A percentile compares a stretch with the other conserved stretches of the same genome.
Evolutionary conservation across 2,888 invertebrate species (phyloP).

Genomic region (Scaptomyza parva): DNA sequence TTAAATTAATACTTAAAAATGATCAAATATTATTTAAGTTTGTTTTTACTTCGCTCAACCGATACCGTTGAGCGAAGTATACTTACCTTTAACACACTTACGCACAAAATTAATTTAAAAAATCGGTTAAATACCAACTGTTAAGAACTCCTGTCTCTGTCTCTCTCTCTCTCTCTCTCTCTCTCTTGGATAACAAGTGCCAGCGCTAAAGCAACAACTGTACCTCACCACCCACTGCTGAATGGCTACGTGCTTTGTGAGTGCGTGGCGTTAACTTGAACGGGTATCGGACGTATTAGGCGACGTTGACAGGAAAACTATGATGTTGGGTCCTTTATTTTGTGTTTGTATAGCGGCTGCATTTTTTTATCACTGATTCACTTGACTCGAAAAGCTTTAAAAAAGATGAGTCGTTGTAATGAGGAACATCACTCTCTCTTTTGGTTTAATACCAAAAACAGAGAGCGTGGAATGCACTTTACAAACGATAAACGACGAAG

Average conservation of each 20-base stretch:
- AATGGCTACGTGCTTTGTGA: slow-evolving; percentile 57
- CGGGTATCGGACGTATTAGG: neutral
- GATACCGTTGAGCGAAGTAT: slow-evolving; percentile 87
- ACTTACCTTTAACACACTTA: slow-evolving; percentile 84
- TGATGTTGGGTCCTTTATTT: slow-evolving; percentile 9
- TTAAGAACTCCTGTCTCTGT: slow-evolving; percentile 6
- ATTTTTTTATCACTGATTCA: slow-evolving; percentile 35
- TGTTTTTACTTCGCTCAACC: slow-evolving; percentile 85
- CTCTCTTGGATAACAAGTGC: slow-evolving; percentile 26
- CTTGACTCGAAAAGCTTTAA: slow-evolving; percentile 32
- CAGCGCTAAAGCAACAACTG: slow-evolving; percentile 58
- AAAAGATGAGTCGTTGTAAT: slow-evolving; percentile 20
- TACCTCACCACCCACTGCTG: slow-evolving; percentile 52
- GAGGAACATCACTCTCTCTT: slow-evolving; percentile 13
- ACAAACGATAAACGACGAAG: slow-evolving; percentile 11
- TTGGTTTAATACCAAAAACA: slow-evolving; percentile 14
- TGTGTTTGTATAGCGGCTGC: slow-evolving; percentile 4
- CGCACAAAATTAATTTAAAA: neutral
- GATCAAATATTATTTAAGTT: slow-evolving; percentile 71
- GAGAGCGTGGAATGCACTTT: slow-evolving; percentile 10
- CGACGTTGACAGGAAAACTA: neutral
- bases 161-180: neutral
- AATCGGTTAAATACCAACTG: slow-evolving; percentile 15
- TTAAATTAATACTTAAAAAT: slow-evolving; percentile 69
- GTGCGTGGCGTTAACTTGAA: slow-evolving; percentile 54